Conservation (phyloP, 92 coral and sea anemone genomes). For the Pocillopora grandis region DNA sequence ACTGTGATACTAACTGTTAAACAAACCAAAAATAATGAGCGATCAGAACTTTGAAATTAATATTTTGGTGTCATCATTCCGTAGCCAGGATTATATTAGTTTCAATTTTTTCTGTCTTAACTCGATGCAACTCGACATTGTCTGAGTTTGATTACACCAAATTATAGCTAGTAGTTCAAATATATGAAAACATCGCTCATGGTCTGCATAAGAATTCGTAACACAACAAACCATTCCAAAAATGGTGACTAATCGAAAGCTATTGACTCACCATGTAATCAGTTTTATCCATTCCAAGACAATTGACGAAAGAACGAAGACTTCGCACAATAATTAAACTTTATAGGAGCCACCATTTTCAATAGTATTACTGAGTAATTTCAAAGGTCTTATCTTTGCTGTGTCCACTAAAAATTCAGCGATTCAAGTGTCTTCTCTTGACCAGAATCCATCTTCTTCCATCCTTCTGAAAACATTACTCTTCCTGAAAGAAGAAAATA, state of each 20-base stretch:
- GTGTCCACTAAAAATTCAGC: background rate
- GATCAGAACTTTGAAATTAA: background rate
- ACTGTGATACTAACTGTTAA: background rate
- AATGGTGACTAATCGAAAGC: background rate
- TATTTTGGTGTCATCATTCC: background rate
- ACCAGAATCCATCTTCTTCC: background rate
- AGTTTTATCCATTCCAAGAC: background rate
- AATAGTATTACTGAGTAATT: background rate
- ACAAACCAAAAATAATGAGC: background rate
- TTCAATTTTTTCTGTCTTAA: background rate
- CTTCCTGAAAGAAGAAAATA: slow-evolving; percentile 1
- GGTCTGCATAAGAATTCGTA: background rate
- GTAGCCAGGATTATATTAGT: background rate
- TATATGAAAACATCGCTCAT: background rate
- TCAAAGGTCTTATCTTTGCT: slow-evolving; percentile 2
- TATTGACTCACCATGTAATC: background rate
- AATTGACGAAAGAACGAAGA: background rate
- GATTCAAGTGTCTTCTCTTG: background rate
- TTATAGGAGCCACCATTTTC: background rate
- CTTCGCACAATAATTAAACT: background rate
- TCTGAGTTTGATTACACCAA: background rate
- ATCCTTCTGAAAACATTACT: background rate
- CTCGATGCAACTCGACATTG: background rate
- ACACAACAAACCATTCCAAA: background rate
- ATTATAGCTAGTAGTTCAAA: background rate